phyloP scores from a whole-genome alignment of 1,140 invertebrate genomes.

The Asobara japonica region DNA sequence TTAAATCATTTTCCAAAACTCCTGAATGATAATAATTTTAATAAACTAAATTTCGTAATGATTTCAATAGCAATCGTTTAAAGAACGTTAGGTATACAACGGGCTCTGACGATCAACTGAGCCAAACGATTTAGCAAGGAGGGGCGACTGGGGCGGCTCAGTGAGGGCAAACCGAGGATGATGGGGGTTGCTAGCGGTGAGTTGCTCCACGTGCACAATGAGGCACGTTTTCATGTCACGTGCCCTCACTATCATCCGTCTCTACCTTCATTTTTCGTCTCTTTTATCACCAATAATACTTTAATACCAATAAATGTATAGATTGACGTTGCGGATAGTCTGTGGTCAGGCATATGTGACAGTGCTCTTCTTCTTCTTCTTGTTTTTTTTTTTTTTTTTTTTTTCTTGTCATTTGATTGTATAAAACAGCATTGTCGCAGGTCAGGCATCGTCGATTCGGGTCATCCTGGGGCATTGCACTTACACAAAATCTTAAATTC shows the following conservation, averaged over 20 bases:
- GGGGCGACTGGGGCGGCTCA: conserved; percentile 2
- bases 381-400: background rate
- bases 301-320: background rate
- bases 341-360: background rate
- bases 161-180: background rate
- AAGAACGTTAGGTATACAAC: background rate
- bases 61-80: background rate
- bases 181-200: conserved; percentile 24
- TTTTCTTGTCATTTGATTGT: background rate
- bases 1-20: background rate
- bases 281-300: conserved; percentile 17
- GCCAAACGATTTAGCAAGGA: conserved; percentile 2
- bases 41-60: background rate
- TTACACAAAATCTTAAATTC: background rate
- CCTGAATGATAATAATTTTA: background rate
- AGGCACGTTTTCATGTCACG: conserved; percentile 60
- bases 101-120: conserved; percentile 4
- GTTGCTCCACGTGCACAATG: conserved; percentile 53
- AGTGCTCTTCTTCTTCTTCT: background rate
- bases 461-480: conserved; percentile 1
- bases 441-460: background rate
- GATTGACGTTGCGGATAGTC: background rate
- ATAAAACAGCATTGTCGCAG: background rate
- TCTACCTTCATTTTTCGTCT: background rate
- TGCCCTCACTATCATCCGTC: conserved; percentile 31